phyloP scores from a whole-genome alignment of 2,797 vertebrate species.

The Pipistrellus pipistrellus region DNA sequence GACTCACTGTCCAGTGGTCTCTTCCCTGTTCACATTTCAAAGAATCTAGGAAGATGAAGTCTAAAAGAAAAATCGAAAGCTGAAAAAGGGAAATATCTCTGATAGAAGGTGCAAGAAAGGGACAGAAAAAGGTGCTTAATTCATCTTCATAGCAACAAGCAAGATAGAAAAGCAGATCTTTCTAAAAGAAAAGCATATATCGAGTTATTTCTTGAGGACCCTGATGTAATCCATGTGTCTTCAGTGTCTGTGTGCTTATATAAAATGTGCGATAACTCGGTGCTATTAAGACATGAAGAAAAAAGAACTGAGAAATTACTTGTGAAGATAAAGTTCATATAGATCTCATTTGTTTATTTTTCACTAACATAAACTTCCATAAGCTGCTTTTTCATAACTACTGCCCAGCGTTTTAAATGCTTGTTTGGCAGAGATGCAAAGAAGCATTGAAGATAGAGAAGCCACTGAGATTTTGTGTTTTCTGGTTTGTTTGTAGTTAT shows the following conservation, averaged over 20 bases:
- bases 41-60: slow-evolving; percentile 5
- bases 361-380: slow-evolving; percentile 28
- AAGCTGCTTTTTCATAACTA: slow-evolving; percentile 61
- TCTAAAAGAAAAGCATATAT: neutral
- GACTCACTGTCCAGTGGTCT: neutral
- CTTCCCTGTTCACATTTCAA: neutral
- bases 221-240: neutral
- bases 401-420: slow-evolving; percentile 26
- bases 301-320: neutral
- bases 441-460: slow-evolving; percentile 64
- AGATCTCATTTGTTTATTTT: slow-evolving; percentile 69
- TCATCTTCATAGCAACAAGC: slow-evolving; percentile 3
- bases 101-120: neutral
- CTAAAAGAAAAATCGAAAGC: neutral
- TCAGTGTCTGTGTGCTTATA: neutral
- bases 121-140: neutral
- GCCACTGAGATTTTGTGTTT: neutral
- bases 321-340: slow-evolving; percentile 51
- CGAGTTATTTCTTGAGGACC: slow-evolving; percentile 23
- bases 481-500: slow-evolving; percentile 64
- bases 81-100: neutral
- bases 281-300: slow-evolving; percentile 30
- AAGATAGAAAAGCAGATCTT: neutral
- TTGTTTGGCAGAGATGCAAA: slow-evolving; percentile 68
- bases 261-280: slow-evolving; percentile 6